phyloP scores from a whole-genome alignment of 2,113 vertebrate species.

The Azemiops feae region DNA sequence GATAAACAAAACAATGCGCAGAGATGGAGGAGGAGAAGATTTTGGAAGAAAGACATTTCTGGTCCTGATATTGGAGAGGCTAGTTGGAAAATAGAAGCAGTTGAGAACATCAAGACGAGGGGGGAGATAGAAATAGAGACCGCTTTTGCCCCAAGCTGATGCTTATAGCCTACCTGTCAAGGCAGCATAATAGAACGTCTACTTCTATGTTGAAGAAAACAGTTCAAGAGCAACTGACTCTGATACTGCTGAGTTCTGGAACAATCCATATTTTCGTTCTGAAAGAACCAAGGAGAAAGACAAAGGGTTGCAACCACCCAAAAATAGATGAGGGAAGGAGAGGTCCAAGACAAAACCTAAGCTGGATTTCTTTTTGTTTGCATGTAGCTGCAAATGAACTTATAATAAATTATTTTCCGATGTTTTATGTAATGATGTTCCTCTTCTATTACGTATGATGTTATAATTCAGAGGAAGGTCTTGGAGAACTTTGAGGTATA shows the following conservation, averaged over 20 bases:
- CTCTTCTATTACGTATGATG: not conserved
- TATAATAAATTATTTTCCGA: not conserved
- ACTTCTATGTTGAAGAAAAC: not conserved
- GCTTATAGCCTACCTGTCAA: not conserved
- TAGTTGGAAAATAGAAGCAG: constrained; percentile 36
- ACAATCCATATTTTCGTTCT: not conserved
- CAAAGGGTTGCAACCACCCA: not conserved
- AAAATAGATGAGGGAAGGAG: not conserved
- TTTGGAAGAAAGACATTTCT: constrained; percentile 55
- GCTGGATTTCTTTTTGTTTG: not conserved
- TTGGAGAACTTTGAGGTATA: not conserved
- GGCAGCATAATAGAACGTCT: not conserved
- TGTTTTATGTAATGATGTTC: not conserved
- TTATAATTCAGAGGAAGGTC: not conserved
- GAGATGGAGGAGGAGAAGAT: constrained; percentile 48
- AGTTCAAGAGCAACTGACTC: not conserved
- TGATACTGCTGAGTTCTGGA: not conserved
- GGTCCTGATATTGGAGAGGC: constrained; percentile 27
- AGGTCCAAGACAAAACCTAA: not conserved
- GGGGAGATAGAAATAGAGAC: not conserved
- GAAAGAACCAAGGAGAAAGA: not conserved
- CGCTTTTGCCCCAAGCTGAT: not conserved
- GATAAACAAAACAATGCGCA: constrained; percentile 51
- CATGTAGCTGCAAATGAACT: not conserved
- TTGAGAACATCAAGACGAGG: constrained; percentile 17